A percentile compares a stretch with the other conserved stretches of the same genome.
phyloP scores from a whole-genome alignment of 2,797 vertebrate genomes.

The Peromyscus melanophrys region DNA sequence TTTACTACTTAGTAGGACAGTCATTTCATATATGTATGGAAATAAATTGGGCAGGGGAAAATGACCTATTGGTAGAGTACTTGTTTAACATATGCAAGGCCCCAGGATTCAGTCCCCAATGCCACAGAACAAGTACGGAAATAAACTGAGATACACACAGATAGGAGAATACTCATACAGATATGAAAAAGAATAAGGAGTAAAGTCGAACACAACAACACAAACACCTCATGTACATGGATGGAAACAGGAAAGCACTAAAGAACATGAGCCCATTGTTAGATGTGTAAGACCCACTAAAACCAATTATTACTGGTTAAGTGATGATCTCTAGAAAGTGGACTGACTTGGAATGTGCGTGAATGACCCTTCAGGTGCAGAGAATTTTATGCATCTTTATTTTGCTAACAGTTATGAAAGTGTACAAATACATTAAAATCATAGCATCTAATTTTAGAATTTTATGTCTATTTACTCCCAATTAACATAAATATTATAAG shows the following conservation, averaged over 20 bases:
- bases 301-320: not conserved
- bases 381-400: not conserved
- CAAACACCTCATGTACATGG: not conserved
- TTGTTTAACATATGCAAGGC: not conserved
- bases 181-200: not conserved
- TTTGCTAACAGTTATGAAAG: not conserved
- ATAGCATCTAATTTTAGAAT: constrained; percentile 50
- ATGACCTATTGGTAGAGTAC: not conserved
- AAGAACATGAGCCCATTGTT: not conserved
- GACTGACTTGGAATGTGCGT: not conserved
- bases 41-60: not conserved
- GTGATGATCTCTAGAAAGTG: not conserved
- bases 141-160: constrained; percentile 27
- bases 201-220: constrained; percentile 35
- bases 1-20: constrained; percentile 36
- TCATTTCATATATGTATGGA: constrained; percentile 4
- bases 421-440: not conserved
- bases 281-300: not conserved
- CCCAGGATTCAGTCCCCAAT: not conserved
- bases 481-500: constrained; percentile 15
- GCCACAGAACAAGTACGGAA: not conserved
- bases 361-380: not conserved
- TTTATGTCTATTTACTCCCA: constrained; percentile 27
- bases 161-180: constrained; percentile 36
- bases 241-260: not conserved